Percentiles rank a stretch among this genome's conserved stretches.
phyloP scores from a whole-genome alignment of 2,113 vertebrate genomes.

The Mormyrus iriodes region DNA sequence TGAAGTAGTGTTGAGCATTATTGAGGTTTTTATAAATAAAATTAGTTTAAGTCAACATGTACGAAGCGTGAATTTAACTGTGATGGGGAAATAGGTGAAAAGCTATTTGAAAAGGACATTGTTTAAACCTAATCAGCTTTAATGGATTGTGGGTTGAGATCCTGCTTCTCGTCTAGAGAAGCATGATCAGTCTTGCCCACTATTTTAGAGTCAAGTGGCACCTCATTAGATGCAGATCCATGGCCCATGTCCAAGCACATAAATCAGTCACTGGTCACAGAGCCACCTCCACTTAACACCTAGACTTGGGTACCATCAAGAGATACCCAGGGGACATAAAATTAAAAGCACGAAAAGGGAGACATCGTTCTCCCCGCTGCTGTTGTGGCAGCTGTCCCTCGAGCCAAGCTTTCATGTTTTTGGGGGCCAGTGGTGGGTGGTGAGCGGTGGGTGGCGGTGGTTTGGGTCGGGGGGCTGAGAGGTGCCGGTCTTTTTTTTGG shows the following conservation, averaged over 20 bases:
- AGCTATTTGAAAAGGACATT: background rate
- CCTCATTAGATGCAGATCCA: background rate
- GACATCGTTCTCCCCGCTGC: background rate
- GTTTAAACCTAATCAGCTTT: background rate
- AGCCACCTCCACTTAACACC: background rate
- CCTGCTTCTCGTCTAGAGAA: background rate
- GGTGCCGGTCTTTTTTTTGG: background rate
- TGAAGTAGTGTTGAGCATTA: background rate
- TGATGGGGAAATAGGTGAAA: background rate
- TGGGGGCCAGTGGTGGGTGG: conserved; percentile 6
- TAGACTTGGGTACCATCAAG: background rate
- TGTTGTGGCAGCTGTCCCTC: background rate
- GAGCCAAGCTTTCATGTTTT: background rate
- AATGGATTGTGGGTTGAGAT: background rate
- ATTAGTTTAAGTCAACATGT: background rate
- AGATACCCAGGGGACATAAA: background rate
- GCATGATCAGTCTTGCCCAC: background rate
- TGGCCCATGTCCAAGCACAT: background rate
- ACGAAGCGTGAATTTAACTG: background rate
- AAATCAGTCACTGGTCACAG: background rate
- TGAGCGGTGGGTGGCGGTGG: conserved; percentile 1
- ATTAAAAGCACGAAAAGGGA: background rate
- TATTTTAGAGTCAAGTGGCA: background rate
- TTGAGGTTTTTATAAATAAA: background rate
- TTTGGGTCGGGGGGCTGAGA: conserved; percentile 14